phyloP scores from a whole-genome alignment of 2,113 vertebrate genomes.

The Scomber scombrus region DNA sequence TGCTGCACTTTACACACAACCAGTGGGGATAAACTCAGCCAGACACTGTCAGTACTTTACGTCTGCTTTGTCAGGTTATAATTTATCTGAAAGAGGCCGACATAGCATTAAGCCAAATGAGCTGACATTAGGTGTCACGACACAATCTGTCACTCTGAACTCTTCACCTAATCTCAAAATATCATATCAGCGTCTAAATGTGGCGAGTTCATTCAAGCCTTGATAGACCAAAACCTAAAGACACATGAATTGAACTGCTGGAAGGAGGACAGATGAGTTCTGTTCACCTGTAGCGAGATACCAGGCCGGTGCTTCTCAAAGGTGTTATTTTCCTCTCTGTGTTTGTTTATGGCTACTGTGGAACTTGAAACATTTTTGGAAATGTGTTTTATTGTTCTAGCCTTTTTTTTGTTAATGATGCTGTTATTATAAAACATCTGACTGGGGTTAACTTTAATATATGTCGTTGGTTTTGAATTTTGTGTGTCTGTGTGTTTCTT shows the following conservation, averaged over 20 bases:
- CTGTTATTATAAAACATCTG: constrained; percentile 82
- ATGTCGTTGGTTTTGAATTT: constrained; percentile 81
- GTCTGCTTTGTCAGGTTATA: constrained; percentile 22
- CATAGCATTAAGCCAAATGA: constrained; percentile 66
- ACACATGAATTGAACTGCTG: constrained; percentile 43
- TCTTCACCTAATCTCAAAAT: constrained; percentile 44
- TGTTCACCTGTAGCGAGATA: constrained; percentile 67
- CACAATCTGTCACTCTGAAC: constrained; percentile 27
- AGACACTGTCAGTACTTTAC: not conserved
- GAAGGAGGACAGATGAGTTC: constrained; percentile 35
- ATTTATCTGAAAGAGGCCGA: constrained; percentile 35
- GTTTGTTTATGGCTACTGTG: constrained; percentile 77
- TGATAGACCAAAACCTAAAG: constrained; percentile 46
- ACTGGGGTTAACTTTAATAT: constrained; percentile 84
- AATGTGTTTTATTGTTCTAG: constrained; percentile 72
- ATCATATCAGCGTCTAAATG: constrained; percentile 16
- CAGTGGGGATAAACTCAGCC: constrained; percentile 46
- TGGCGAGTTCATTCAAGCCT: constrained; percentile 32
- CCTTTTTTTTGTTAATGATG: constrained; percentile 78
- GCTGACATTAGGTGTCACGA: constrained; percentile 23
- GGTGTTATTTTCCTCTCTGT: constrained; percentile 62
- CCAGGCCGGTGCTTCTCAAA: constrained; percentile 72
- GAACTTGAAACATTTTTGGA: constrained; percentile 78
- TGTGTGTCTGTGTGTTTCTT: constrained; percentile 63
- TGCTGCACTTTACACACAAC: constrained; percentile 78